Base-by-base conservation (phyloP, 2,888 invertebrate species). In the Panzeria rudis region DNA sequence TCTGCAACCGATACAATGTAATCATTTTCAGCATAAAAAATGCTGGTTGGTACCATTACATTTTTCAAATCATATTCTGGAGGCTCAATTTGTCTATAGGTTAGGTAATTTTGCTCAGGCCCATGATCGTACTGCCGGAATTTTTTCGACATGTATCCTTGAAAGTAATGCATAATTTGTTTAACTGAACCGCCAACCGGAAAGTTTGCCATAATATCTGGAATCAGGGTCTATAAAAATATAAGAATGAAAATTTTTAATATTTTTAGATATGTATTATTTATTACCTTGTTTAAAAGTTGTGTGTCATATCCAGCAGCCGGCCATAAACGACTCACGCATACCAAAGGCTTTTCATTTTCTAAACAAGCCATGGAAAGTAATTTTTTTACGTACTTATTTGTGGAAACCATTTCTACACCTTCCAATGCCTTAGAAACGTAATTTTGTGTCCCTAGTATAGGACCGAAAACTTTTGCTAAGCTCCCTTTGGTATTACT, bases 401-500 rank as follows among this genome's bases (percentile, higher is more conserved):
- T 92, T 15, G 92, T 92, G 1, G 92, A 92, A 35, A 92, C 88
- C 92, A 92, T 92, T 87, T 92, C 92, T 11, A 91, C 89, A 32
- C 89, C 89, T 83, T 92, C 92, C 38, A 92, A 86, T 84, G 91
- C 86, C 59, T 91, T 90, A 5, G 92, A 90, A 29, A 92, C 87
- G 80, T 91, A 92, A 72, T 92, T 92, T 5, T 91, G 88, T 0
- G 92, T 92, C 20, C 92, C 92, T 84, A 92, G 79, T 13, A 92
- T 82, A 8, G 95, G 95, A 0, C 96, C 95, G 11, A 97, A 90
- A 59, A 95, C 93, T 84, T 94, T 93, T 41, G 91, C 92, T 75
- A 97, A 72, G 0, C 96, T 89, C 25, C 91, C 91, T 61, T 90
- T 91, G 1, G 91, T 91, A 59, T 91, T 90, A 75, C 90, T 90